Conservation (phyloP, 1,140 invertebrate species). For the Panagrolaimus sp. region DNA sequence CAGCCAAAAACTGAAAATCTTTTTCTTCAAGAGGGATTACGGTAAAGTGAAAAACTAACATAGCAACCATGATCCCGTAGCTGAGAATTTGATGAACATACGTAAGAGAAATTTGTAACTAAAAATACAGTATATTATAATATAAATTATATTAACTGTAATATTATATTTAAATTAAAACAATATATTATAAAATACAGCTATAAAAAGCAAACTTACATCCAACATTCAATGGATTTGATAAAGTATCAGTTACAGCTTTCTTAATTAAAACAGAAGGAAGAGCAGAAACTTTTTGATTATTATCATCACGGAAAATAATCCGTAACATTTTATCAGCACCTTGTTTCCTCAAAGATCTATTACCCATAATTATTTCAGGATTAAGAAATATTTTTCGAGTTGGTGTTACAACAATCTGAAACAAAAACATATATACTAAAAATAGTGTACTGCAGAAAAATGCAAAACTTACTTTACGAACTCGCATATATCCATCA, state of each 20-base stretch:
- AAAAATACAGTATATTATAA: no score
- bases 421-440: no score
- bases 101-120: no score
- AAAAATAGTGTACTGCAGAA: no score
- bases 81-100: not conserved
- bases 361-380: slow-evolving; percentile 36
- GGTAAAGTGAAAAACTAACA: no score
- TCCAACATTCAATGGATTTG: not conserved
- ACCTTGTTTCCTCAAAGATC: slow-evolving; percentile 36
- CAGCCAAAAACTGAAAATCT: not conserved
- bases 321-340: slow-evolving; percentile 33
- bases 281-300: not conserved
- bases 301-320: slow-evolving; percentile 31
- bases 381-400: slow-evolving; percentile 31
- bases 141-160: no score
- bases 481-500: not conserved
- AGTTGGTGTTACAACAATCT: slow-evolving; percentile 35
- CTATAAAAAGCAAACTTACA: no score
- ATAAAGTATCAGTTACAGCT: no score
- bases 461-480: not conserved
- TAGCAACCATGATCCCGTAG: slow-evolving; percentile 8
- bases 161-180: no score
- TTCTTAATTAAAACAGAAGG: no score
- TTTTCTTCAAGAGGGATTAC: no score
- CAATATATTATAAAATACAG: no score